These are phyloP conservation scores for Musca vetustissima DNA, from an alignment of 1,140 invertebrate genomes.

Conservation along the genomic window DNA sequence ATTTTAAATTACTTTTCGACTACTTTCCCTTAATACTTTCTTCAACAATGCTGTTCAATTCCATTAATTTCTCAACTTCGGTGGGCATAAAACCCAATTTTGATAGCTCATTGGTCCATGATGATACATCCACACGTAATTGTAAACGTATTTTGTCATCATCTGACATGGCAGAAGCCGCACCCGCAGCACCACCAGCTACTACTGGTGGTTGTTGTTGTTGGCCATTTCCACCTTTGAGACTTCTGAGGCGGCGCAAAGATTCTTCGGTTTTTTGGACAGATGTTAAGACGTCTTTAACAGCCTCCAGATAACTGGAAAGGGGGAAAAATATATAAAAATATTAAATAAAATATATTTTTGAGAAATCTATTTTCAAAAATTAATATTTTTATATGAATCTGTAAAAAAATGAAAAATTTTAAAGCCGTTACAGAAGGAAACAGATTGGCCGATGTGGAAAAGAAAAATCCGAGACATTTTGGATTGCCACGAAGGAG, in stretches of 20 bases:
- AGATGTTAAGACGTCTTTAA: slow-evolving; percentile 85
- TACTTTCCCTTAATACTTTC: slow-evolving; percentile 47
- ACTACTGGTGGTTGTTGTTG: slow-evolving; percentile 32
- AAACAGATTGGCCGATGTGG: no score
- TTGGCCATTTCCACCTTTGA: slow-evolving; percentile 61
- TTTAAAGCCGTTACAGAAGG: no score
- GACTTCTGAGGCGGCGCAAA: slow-evolving; percentile 82
- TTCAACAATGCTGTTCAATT: slow-evolving; percentile 44
- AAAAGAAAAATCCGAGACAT: no score
- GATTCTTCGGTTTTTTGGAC: slow-evolving; percentile 95
- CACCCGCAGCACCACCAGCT: slow-evolving; percentile 56
- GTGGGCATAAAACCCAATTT: slow-evolving; percentile 42
- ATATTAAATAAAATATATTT: not conserved
- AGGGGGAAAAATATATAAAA: slow-evolving; percentile 9
- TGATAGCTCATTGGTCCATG: slow-evolving; percentile 55
- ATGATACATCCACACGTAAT: slow-evolving; percentile 80
- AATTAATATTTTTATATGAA: no score
- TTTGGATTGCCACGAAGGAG: no score
- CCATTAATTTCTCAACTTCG: slow-evolving; percentile 40
- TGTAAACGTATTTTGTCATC: slow-evolving; percentile 94
- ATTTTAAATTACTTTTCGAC: no score
- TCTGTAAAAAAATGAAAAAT: no score
- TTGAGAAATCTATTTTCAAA: no score
- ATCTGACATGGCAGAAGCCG: slow-evolving; percentile 72
- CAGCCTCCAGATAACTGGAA: slow-evolving; percentile 76